Evolutionary conservation across 2,797 vertebrate species (phyloP).

Genomic region (Falco rusticolus): DNA sequence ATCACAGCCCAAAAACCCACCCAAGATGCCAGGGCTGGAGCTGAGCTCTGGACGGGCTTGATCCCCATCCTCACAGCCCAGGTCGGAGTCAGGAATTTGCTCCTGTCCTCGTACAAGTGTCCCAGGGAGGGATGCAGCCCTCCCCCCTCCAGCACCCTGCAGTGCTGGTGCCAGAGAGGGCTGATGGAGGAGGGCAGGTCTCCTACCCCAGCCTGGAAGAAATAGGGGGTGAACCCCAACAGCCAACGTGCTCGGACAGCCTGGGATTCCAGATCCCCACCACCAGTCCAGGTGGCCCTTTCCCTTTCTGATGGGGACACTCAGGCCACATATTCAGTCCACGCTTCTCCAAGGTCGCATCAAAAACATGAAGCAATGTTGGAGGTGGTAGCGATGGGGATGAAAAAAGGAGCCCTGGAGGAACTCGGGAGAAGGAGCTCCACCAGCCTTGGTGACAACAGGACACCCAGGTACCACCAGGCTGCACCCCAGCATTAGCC

Average conservation of each 20-base stretch:
- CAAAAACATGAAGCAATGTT: fast-evolving
- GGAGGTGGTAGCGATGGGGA: not conserved
- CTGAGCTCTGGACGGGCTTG: fast-evolving
- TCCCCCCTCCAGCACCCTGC: not conserved
- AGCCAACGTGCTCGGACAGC: not conserved
- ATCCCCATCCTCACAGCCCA: not conserved
- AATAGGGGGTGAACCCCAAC: not conserved
- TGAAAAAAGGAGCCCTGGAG: not conserved
- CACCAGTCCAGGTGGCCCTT: not conserved
- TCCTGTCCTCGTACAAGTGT: not conserved
- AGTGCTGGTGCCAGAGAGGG: not conserved
- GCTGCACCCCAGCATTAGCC: not conserved
- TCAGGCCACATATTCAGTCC: fast-evolving
- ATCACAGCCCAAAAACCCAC: not conserved
- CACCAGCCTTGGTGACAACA: not conserved
- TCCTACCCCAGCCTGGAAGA: not conserved
- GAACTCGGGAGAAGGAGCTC: not conserved
- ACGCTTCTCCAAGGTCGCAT: not conserved
- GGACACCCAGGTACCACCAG: not conserved
- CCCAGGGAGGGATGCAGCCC: not conserved
- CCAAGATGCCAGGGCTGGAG: not conserved
- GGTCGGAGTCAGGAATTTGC: fast-evolving
- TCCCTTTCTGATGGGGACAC: too few relatives aligned
- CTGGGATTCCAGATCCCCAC: not conserved
- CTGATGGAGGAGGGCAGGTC: not conserved